Evolutionary conservation across 2,888 invertebrate genomes (phyloP).

Genomic region (Hypercompe scribonia): DNA sequence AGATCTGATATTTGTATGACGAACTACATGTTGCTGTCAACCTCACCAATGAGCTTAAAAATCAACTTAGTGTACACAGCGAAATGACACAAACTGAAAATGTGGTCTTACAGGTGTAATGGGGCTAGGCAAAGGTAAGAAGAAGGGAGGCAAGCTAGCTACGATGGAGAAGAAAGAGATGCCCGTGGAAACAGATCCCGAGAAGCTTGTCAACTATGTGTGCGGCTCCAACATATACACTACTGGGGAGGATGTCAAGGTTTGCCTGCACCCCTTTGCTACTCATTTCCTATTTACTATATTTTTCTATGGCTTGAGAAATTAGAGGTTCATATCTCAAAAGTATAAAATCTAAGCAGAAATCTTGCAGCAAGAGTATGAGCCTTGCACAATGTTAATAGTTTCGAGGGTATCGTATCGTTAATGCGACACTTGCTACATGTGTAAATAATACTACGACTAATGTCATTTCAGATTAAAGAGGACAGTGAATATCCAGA

Average conservation of each 20-base stretch:
- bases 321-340: background rate
- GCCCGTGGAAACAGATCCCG: slow-evolving; percentile 94
- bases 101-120: slow-evolving; percentile 72
- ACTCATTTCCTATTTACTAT: background rate
- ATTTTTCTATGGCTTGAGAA: background rate
- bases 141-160: slow-evolving; percentile 88
- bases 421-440: too few species aligned
- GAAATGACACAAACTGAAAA: background rate
- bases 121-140: slow-evolving; percentile 86
- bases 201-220: slow-evolving; percentile 90
- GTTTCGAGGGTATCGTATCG: too few species aligned
- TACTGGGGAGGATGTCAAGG: slow-evolving; percentile 93
- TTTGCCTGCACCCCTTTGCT: slow-evolving; percentile 42
- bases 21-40: too few species aligned
- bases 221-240: slow-evolving; percentile 95
- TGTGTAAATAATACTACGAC: background rate
- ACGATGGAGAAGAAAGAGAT: slow-evolving; percentile 90
- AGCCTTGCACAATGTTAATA: too few species aligned
- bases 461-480: slow-evolving; percentile 62
- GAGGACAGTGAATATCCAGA: slow-evolving; percentile 91
- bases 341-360: too few species aligned
- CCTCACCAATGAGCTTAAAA: too few species aligned
- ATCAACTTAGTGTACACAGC: too few species aligned
- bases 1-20: too few species aligned
- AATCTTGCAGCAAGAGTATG: too few species aligned